Evolutionary conservation across 2,888 invertebrate species (phyloP).

Genomic region (Rosalia funebris): DNA sequence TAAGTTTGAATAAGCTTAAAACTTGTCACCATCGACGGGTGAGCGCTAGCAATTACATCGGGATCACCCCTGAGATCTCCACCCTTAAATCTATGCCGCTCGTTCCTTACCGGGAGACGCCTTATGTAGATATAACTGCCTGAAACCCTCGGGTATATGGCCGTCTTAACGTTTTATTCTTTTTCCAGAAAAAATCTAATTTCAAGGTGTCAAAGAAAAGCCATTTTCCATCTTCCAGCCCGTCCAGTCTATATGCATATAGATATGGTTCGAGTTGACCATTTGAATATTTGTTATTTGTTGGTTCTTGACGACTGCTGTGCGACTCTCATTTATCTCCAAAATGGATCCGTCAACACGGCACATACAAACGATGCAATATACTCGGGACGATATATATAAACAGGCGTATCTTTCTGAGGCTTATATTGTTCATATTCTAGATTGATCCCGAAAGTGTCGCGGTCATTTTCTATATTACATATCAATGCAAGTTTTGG

Average conservation of each 20-base stretch:
- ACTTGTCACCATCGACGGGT: not conserved
- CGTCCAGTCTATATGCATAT: constrained; percentile 61
- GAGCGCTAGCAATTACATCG: constrained; percentile 13
- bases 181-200: constrained; percentile 65
- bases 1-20: constrained; percentile 28
- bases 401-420: constrained; percentile 9
- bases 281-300: constrained; percentile 56
- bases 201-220: constrained; percentile 67
- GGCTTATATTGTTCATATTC: constrained; percentile 18
- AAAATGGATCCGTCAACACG: constrained; percentile 35
- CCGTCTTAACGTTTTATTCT: constrained; percentile 50
- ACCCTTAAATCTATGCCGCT: constrained; percentile 46
- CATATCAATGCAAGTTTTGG: not conserved
- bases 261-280: constrained; percentile 60
- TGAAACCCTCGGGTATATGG: constrained; percentile 39
- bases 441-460: constrained; percentile 10
- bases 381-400: constrained; percentile 24
- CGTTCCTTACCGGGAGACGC: constrained; percentile 44
- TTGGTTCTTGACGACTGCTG: constrained; percentile 17
- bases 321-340: constrained; percentile 37
- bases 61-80: not conserved
- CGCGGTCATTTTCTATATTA: constrained; percentile 6
- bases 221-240: constrained; percentile 64
- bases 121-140: constrained; percentile 51
- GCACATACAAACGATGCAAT: constrained; percentile 28